Conservation (phyloP, 2,797 vertebrate species). For the Corythornis leucogaster region DNA sequence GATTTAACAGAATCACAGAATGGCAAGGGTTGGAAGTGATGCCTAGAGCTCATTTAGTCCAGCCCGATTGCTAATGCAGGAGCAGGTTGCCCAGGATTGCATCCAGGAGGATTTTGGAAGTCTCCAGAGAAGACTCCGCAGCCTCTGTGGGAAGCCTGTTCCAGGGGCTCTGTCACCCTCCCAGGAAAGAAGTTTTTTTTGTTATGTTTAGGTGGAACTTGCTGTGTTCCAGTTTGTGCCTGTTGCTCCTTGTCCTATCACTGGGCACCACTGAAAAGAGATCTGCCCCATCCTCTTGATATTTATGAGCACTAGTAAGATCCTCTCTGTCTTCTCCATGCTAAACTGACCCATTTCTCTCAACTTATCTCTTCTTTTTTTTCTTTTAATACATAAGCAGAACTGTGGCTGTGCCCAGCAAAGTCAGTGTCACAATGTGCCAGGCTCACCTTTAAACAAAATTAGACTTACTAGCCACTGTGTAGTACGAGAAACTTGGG, state of each 20-base stretch:
- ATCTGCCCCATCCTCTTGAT: background rate
- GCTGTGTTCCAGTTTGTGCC: background rate
- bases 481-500: background rate
- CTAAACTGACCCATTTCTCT: background rate
- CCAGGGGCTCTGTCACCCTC: background rate
- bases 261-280: background rate
- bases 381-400: background rate
- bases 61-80: background rate
- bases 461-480: background rate
- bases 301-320: background rate
- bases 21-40: background rate
- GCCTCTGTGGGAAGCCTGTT: background rate
- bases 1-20: background rate
- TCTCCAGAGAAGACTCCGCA: background rate
- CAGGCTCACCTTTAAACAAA: background rate
- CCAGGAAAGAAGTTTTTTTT: background rate
- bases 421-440: background rate
- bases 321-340: background rate
- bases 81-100: background rate
- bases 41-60: background rate
- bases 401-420: background rate
- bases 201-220: background rate
- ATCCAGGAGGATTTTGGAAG: background rate
- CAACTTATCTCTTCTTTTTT: background rate
- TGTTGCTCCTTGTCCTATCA: background rate